These are phyloP conservation scores for Mus minutoides DNA, from an alignment of 2,797 vertebrate genomes.

Conservation along the genomic window DNA sequence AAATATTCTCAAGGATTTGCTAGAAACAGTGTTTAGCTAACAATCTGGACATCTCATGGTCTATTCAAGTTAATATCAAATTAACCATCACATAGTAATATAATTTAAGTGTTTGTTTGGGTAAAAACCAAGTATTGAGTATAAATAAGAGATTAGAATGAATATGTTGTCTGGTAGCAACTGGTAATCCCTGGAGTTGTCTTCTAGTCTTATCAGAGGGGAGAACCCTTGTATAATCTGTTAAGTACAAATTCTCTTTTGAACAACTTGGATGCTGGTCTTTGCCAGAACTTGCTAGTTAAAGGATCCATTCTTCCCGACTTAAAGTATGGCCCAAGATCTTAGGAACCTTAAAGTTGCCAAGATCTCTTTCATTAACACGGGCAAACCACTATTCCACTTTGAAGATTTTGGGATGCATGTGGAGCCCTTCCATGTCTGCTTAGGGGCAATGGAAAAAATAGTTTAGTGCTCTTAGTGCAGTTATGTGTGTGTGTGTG, in stretches of 20 bases:
- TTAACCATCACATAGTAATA: background rate
- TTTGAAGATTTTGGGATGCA: background rate
- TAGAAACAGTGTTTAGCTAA: background rate
- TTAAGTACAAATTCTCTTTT: background rate
- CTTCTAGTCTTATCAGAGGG: background rate
- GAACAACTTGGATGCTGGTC: background rate
- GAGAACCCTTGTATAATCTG: background rate
- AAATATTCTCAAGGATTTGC: background rate
- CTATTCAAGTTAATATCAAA: background rate
- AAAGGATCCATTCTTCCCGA: background rate
- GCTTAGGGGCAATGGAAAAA: fast-evolving
- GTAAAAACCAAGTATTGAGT: background rate
- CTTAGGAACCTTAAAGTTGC: background rate
- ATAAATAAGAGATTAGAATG: background rate
- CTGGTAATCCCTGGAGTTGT: background rate
- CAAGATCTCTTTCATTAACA: background rate
- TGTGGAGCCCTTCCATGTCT: background rate
- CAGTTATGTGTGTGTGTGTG: background rate
- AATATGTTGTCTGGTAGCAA: background rate
- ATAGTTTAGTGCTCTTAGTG: background rate
- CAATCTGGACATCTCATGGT: background rate
- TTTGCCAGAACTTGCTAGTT: background rate
- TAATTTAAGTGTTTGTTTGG: background rate
- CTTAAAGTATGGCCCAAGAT: background rate
- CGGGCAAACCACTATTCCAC: background rate